Base-by-base conservation (phyloP, 2,797 vertebrate genomes). In the Rhyacichthys aspro region DNA sequence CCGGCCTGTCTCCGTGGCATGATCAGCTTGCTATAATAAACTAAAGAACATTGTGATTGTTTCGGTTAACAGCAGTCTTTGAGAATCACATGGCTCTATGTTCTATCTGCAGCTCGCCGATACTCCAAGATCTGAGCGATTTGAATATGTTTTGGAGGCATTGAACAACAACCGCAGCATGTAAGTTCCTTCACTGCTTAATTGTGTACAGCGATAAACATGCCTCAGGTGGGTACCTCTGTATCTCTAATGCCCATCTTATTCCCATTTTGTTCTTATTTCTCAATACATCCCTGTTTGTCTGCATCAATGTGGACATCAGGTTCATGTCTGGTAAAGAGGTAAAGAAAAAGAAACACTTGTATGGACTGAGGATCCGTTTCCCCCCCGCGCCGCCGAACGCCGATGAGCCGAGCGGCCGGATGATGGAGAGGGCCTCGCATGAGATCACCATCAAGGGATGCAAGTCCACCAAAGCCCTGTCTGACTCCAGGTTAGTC, bases 321-420 rank as follows among this genome's bases (percentile, higher is more conserved):
- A 99, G 97, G 93, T 99, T 99, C 90, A 98, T 97, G 95, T 98
- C 96, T 59, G 97, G 96, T 63, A 99, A 99, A 73, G 97, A 99
- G 90, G 97, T 98, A 50, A 99, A 99, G 91, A 99, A 98, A 78
- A 99, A 99, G 91, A 99, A 99, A 75, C 96, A 99, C 89, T 94
- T 98, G 85, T 99, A 97, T 91, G 95, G 96, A 15, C 90, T 99
- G 67, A 94, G 96, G 90, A 94, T 99, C 90, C 94, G 96, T 78
- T 96, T 97, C 82, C 97, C 97, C 73, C 97, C 97, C 18, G 91
- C 94, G 68, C 95, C 96, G 64, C 94, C 94, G 47, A 95, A 93
- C 86, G 92, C 93, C 19, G 91, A 95, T 52, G 92, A 94, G 50
- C 94, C 93, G 59, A 81, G 92, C 58, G 93, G 94, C 75, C 92